Percentiles rank a stretch among this genome's conserved stretches.
Evolutionary conservation across 2,888 invertebrate species (phyloP).

Genomic region (Drosophila subquinaria): DNA sequence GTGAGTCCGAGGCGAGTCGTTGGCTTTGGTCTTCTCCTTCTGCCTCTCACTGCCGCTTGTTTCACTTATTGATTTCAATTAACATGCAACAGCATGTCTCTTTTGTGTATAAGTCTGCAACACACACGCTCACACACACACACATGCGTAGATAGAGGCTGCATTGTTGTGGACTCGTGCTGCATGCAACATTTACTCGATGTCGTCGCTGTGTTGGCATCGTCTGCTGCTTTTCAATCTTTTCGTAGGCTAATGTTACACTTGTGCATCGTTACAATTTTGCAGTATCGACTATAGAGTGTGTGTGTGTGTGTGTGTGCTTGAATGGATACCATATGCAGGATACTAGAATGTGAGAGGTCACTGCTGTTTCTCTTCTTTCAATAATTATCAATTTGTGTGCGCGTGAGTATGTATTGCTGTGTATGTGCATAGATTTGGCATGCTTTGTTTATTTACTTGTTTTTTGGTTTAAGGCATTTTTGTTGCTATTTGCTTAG

Average conservation of each 20-base stretch:
- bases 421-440: conserved; percentile 60
- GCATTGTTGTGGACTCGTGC: conserved; percentile 41
- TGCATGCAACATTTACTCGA: conserved; percentile 65
- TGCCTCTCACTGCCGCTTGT: conserved; percentile 26
- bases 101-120: conserved; percentile 55
- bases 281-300: conserved; percentile 13
- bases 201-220: conserved; percentile 42
- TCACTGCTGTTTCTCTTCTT: conserved; percentile 56
- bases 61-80: conserved; percentile 82
- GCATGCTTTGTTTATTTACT: conserved; percentile 75
- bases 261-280: conserved; percentile 77
- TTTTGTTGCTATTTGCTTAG: conserved; percentile 59
- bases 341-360: conserved; percentile 23
- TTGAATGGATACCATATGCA: conserved; percentile 25
- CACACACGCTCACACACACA: conserved; percentile 13
- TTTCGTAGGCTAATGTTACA: conserved; percentile 80
- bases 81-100: conserved; percentile 82
- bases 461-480: conserved; percentile 74
- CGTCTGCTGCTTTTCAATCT: conserved; percentile 74
- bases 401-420: conserved; percentile 37
- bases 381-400: conserved; percentile 78
- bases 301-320: conserved; percentile 25
- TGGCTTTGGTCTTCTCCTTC: background rate
- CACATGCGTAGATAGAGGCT: conserved; percentile 17
- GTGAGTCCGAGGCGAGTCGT: conserved; percentile 8